These are phyloP conservation scores for Myopa tessellatipennis DNA, from an alignment of 2,888 invertebrate genomes.

Conservation along the genomic window DNA sequence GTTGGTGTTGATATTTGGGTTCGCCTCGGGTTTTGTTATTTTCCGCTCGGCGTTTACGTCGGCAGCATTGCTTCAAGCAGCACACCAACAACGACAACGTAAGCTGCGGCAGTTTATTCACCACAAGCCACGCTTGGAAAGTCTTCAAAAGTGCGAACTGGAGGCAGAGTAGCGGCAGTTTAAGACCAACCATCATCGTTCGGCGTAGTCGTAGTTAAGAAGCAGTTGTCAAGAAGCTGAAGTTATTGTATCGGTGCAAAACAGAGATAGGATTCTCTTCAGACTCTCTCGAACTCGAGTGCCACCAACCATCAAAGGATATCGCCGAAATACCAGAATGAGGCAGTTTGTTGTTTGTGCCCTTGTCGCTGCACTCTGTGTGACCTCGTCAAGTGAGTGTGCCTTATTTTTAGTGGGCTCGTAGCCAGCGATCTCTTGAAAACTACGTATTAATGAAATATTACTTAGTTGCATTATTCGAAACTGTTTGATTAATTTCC, in stretches of 20 bases:
- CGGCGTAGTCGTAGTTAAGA: constrained; percentile 47
- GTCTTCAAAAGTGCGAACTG: constrained; percentile 68
- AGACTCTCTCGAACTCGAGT: constrained; percentile 12
- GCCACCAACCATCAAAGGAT: constrained; percentile 11
- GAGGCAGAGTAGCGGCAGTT: constrained; percentile 64
- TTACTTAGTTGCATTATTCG: not conserved
- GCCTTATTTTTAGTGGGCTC: not conserved
- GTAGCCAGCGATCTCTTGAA: not conserved
- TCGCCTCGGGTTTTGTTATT: constrained; percentile 43
- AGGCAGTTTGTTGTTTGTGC: constrained; percentile 65
- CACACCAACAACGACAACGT: constrained; percentile 35
- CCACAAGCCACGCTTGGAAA: constrained; percentile 49
- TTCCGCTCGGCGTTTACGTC: constrained; percentile 25
- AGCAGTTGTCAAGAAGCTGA: not conserved
- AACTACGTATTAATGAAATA: not conserved
- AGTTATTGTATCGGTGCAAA: not conserved
- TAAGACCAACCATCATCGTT: constrained; percentile 66
- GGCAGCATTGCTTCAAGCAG: constrained; percentile 32
- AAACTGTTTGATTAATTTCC: not conserved
- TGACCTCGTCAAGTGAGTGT: constrained; percentile 66
- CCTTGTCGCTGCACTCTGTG: constrained; percentile 63
- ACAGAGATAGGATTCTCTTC: not conserved
- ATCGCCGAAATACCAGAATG: constrained; percentile 54
- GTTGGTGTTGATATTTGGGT: constrained; percentile 39
- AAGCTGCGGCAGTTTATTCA: constrained; percentile 48